Evolutionary conservation across 1,140 invertebrate species (phyloP).

Genomic region (Lordiphosa mommai): DNA sequence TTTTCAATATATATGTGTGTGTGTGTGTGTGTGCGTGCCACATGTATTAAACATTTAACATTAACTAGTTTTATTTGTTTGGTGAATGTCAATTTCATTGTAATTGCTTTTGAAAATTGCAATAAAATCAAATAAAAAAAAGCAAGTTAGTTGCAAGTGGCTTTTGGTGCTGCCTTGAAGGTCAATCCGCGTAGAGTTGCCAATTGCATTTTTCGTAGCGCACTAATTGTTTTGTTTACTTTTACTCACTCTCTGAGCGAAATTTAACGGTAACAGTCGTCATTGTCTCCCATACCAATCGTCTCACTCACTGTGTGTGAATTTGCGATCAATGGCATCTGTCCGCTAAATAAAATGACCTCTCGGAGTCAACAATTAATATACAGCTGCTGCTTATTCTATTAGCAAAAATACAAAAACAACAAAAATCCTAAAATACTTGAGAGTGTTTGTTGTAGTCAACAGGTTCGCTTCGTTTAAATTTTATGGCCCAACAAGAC

Average conservation of each 20-base stretch:
- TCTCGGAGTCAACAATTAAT: conserved; percentile 67
- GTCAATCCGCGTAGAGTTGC: conserved; percentile 42
- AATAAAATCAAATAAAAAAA: conserved; percentile 26
- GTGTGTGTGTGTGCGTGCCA: conserved; percentile 28
- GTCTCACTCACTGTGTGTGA: conserved; percentile 36
- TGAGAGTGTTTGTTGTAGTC: conserved; percentile 2
- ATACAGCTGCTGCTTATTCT: conserved; percentile 55
- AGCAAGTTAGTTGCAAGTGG: conserved; percentile 40
- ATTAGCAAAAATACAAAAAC: conserved; percentile 43
- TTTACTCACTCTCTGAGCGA: conserved; percentile 48
- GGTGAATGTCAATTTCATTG: conserved; percentile 75
- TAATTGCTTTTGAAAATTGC: conserved; percentile 36
- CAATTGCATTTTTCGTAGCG: conserved; percentile 17
- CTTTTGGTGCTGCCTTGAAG: conserved; percentile 34
- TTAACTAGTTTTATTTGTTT: conserved; percentile 71
- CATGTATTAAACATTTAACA: conserved; percentile 21
- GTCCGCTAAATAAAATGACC: conserved; percentile 72
- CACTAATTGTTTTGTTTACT: conserved; percentile 75
- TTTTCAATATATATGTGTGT: conserved; percentile 1
- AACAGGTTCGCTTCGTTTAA: conserved; percentile 20
- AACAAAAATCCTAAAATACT: conserved; percentile 13
- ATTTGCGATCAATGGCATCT: conserved; percentile 69
- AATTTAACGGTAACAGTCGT: conserved; percentile 58
- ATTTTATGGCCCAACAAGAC: conserved; percentile 7
- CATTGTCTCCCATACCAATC: neutral